Percentiles rank a stretch among this genome's conserved stretches.
Evolutionary conservation across 2,888 invertebrate species (phyloP).

Genomic region (Dione juno): DNA sequence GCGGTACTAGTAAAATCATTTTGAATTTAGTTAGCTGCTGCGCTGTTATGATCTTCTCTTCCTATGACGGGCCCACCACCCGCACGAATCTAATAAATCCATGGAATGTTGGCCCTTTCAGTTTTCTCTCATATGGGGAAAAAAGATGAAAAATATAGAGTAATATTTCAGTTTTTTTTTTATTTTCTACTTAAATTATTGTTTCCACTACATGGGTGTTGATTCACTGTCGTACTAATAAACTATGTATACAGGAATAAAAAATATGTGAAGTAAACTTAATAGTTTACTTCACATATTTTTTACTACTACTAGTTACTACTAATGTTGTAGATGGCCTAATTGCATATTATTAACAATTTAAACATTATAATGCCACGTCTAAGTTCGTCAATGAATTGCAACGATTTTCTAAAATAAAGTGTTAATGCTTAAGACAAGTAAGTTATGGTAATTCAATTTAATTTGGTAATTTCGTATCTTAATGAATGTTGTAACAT

Average conservation of each 20-base stretch:
- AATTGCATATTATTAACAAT: background rate
- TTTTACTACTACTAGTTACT: too few relatives aligned
- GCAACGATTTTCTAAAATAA: background rate
- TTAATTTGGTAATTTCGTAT: background rate
- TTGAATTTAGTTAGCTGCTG: too few relatives aligned
- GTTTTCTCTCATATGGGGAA: too few relatives aligned
- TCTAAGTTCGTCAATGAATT: background rate
- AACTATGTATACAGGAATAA: background rate
- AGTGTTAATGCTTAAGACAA: background rate
- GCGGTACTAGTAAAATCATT: too few relatives aligned
- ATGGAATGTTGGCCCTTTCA: too few relatives aligned
- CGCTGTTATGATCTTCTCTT: too few relatives aligned
- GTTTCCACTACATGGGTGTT: background rate
- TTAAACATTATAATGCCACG: background rate
- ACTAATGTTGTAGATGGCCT: background rate
- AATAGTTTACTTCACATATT: too few relatives aligned
- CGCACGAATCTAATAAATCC: too few relatives aligned
- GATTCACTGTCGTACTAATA: background rate
- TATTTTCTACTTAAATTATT: background rate
- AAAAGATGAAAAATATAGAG: background rate
- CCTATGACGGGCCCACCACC: too few relatives aligned
- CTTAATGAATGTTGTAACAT: slow-evolving; percentile 1
- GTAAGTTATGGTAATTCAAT: background rate
- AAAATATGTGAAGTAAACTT: background rate
- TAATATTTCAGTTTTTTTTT: background rate